Base-by-base conservation (phyloP, 2,113 vertebrate genomes). In the Dicentrarchus labrax region DNA sequence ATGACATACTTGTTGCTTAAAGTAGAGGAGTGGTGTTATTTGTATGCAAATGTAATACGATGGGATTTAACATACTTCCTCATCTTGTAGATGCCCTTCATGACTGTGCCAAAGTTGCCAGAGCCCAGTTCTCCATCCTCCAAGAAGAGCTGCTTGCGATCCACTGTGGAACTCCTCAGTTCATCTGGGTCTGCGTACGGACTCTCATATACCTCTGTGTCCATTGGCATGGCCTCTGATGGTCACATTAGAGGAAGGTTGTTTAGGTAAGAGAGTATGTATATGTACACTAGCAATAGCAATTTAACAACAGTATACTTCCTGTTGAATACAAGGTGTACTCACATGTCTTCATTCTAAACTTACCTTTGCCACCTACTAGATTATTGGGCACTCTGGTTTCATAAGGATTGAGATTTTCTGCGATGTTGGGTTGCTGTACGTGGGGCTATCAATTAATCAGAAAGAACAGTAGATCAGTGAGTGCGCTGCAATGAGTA, bases 161-260 rank as follows among this genome's bases (percentile, higher is more conserved):
- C 94, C 69, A 99, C 97, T 24, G 95, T 97, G 85, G 97, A 96
- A 41, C 95, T 96, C 71, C 96, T 94, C 56, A 99, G 95, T 92
- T 99, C 98, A 77, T 99, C 98, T 0, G 98, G 98, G 91, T 99
- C 98, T 0, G 97, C 98, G 1, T 99, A 99, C 4, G 98, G 97
- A 88, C 98, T 98, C 90, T 99, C 97, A 6, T 99, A 99, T 24
- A 98, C 97, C 47, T 94, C 95, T 0, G 98, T 98, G 91, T 99
- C 98, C 98, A 99, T 99, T 19, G 98, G 98, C 93, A 99, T 94
- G 1, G 96, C 96, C 66, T 96, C 96, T 92, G 84, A 17, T 8
- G 61, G 38, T 30, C 30, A 30, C 30, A 30, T 64, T n/a, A 43
- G n/a, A 21, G 39, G 39, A 64, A 64, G 38, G 38, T 41, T 64